Conservation (phyloP, 2,113 vertebrate genomes). For the Sylvilagus bachmani region DNA sequence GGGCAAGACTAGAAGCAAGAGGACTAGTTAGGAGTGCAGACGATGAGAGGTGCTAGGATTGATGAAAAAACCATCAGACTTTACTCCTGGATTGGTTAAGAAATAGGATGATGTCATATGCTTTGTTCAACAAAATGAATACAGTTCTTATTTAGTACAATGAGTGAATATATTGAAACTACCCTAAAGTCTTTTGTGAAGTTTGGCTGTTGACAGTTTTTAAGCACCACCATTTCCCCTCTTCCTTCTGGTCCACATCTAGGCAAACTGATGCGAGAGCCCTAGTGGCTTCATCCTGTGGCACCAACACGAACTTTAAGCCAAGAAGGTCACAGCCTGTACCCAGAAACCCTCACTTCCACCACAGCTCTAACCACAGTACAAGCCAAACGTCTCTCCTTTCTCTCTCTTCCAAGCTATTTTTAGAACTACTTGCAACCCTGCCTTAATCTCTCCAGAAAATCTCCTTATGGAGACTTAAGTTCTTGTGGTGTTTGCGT, state of each 20-base stretch:
- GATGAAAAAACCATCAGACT: neutral
- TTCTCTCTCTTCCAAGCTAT: neutral
- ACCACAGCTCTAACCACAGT: neutral
- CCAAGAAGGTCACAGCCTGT: no score
- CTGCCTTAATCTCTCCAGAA: neutral
- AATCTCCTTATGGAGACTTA: neutral
- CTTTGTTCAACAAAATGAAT: neutral
- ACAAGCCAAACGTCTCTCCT: neutral
- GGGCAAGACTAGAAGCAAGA: neutral
- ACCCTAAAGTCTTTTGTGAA: neutral
- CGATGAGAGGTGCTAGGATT: neutral
- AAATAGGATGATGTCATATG: neutral
- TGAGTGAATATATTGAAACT: neutral
- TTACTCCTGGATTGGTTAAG: neutral
- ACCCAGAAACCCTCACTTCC: neutral
- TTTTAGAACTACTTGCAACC: neutral
- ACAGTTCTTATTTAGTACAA: neutral
- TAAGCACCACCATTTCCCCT: neutral
- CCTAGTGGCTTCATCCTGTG: no score
- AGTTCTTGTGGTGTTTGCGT: neutral
- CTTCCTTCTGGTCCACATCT: neutral
- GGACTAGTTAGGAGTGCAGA: neutral
- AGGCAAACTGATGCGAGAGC: neutral
- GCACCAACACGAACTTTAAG: neutral
- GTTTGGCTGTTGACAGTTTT: neutral